Percentiles rank a stretch among this genome's conserved stretches.
Conservation (phyloP, 2,113 vertebrate genomes). For the Echinops telfairi region DNA sequence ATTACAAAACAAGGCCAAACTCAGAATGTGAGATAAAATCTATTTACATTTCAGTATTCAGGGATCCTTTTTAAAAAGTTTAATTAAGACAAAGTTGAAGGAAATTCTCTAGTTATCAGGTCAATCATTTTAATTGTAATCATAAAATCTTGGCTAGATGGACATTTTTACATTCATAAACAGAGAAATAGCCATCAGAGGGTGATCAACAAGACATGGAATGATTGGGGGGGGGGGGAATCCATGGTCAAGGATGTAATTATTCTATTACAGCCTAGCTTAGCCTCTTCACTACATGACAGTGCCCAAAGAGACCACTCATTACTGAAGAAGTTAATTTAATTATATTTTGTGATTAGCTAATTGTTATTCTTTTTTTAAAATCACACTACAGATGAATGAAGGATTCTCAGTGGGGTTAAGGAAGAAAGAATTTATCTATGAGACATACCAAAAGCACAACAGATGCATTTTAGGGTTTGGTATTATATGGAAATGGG, state of each 20-base stretch:
- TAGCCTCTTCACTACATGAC: background rate
- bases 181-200: conserved; percentile 22
- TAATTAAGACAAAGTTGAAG: conserved; percentile 18
- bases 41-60: background rate
- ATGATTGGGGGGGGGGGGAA: background rate
- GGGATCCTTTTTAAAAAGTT: conserved; percentile 23
- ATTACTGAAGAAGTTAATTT: background rate
- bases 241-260: background rate
- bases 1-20: background rate
- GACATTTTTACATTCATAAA: conserved; percentile 39
- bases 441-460: background rate
- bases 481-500: background rate
- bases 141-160: background rate
- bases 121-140: background rate
- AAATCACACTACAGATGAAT: conserved; percentile 1
- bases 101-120: background rate
- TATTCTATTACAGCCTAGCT: background rate
- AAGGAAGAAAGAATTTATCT: background rate
- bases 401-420: background rate
- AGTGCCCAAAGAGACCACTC: background rate
- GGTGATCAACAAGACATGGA: background rate
- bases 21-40: background rate
- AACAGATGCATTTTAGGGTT: background rate
- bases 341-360: conserved; percentile 64
- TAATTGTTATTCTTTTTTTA: background rate